Percentiles rank a stretch among this genome's conserved stretches.
phyloP scores from a whole-genome alignment of 2,797 vertebrate species.

The Urosaurus nigricauda region DNA sequence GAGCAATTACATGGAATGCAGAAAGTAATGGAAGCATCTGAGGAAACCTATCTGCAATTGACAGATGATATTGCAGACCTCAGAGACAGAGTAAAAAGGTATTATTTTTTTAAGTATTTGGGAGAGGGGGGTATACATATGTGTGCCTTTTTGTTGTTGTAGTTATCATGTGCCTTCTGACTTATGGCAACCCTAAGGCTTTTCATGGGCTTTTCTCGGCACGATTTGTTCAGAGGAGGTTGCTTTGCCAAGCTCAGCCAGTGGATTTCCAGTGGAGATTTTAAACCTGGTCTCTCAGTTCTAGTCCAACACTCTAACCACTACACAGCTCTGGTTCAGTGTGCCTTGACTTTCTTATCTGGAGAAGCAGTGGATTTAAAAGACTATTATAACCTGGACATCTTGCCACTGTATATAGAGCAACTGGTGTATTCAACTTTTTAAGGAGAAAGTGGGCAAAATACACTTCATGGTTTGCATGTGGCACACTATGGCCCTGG shows the following conservation, averaged over 20 bases:
- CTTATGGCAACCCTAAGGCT: too few species aligned
- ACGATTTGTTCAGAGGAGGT: too few species aligned
- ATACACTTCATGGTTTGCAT: too few species aligned
- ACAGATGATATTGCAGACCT: constrained; percentile 32
- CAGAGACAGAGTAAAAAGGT: constrained; percentile 26
- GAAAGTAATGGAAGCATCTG: constrained; percentile 9
- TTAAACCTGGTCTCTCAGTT: too few species aligned
- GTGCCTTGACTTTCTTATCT: neutral
- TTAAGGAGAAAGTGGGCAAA: neutral
- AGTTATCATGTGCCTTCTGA: too few species aligned
- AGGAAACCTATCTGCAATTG: constrained; percentile 30
- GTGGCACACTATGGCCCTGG: too few species aligned
- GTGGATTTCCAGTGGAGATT: too few species aligned
- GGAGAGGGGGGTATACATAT: neutral
- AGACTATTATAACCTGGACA: too few species aligned
- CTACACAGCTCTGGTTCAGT: too few species aligned
- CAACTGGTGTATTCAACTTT: neutral
- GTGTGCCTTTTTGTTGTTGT: neutral
- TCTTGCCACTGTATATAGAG: neutral
- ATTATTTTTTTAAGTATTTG: neutral
- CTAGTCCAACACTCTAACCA: too few species aligned
- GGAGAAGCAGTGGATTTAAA: neutral
- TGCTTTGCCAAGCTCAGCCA: too few species aligned
- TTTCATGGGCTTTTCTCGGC: too few species aligned
- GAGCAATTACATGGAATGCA: constrained; percentile 24